These are phyloP conservation scores for Thomomys bottae DNA, from an alignment of 2,113 vertebrate species.

Conservation along the genomic window DNA sequence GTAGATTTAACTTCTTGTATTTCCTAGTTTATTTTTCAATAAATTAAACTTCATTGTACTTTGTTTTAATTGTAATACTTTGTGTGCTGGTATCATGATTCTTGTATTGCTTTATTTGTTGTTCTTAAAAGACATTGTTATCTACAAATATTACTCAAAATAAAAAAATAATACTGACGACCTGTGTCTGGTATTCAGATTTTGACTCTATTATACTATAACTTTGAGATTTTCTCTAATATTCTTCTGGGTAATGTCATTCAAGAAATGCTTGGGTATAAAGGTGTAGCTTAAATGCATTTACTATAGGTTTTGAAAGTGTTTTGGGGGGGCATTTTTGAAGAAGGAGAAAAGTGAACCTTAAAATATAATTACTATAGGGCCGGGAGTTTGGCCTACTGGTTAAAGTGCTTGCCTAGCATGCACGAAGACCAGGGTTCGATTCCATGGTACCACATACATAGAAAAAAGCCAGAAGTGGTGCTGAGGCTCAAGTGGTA, in stretches of 20 bases:
- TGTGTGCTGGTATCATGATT: slow-evolving; percentile 32
- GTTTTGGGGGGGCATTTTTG: background rate
- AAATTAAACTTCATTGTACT: slow-evolving; percentile 56
- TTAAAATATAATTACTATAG: background rate
- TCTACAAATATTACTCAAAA: background rate
- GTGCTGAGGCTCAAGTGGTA: too few species aligned
- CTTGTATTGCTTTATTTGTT: slow-evolving; percentile 51
- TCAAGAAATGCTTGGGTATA: background rate
- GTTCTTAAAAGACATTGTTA: slow-evolving; percentile 20
- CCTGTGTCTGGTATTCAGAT: background rate
- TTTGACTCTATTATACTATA: slow-evolving; percentile 18
- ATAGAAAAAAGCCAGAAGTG: too few species aligned
- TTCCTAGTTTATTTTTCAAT: slow-evolving; percentile 7
- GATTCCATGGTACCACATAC: too few species aligned
- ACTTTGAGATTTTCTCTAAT: slow-evolving; percentile 8
- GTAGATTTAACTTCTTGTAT: slow-evolving; percentile 24
- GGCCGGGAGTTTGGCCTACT: too few species aligned
- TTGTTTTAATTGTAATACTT: slow-evolving; percentile 37
- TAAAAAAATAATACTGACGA: background rate
- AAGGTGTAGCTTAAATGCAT: background rate
- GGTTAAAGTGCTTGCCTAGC: too few species aligned
- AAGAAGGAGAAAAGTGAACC: background rate
- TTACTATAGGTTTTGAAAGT: background rate
- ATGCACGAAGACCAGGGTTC: too few species aligned
- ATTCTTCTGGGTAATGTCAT: background rate